Evolutionary conservation across 2,888 invertebrate genomes (phyloP).

Genomic region (Plemyria rubiginata): DNA sequence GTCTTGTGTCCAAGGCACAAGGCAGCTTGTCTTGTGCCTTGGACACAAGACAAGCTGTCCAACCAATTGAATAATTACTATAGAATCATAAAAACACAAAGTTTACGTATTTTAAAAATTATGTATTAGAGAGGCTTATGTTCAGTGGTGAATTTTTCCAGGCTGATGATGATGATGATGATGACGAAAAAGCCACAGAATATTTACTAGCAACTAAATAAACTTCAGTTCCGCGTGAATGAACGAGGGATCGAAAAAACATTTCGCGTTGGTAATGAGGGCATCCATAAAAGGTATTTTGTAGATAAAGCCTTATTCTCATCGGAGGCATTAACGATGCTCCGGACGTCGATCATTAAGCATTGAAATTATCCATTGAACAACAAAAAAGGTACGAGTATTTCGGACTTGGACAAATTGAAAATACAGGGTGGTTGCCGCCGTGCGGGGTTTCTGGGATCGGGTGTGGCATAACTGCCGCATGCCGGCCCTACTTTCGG

Average conservation of each 20-base stretch:
- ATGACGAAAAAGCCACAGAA: neutral
- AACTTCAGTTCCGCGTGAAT: constrained; percentile 10
- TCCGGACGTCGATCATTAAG: constrained; percentile 48
- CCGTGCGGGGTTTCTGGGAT: constrained; percentile 54
- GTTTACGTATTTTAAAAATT: no score
- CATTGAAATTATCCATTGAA: constrained; percentile 40
- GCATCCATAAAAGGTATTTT: constrained; percentile 41
- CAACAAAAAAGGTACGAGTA: constrained; percentile 39
- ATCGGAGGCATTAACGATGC: constrained; percentile 39
- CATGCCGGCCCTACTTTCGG: constrained; percentile 40
- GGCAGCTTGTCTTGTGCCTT: no score
- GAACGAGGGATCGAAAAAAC: constrained; percentile 34
- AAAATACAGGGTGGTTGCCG: constrained; percentile 48
- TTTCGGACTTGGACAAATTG: constrained; percentile 47
- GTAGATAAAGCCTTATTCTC: constrained; percentile 39
- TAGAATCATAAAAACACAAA: no score
- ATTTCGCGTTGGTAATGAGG: constrained; percentile 41
- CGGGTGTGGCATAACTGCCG: constrained; percentile 37
- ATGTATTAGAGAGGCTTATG: no score
- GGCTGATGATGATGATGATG: no score
- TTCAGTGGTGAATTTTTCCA: no score
- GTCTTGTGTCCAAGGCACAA: no score
- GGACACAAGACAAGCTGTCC: no score
- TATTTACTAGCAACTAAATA: neutral
- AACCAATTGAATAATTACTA: no score